These are phyloP conservation scores for Pteromalus puparum DNA, from an alignment of 1,140 invertebrate genomes.

Conservation along the genomic window DNA sequence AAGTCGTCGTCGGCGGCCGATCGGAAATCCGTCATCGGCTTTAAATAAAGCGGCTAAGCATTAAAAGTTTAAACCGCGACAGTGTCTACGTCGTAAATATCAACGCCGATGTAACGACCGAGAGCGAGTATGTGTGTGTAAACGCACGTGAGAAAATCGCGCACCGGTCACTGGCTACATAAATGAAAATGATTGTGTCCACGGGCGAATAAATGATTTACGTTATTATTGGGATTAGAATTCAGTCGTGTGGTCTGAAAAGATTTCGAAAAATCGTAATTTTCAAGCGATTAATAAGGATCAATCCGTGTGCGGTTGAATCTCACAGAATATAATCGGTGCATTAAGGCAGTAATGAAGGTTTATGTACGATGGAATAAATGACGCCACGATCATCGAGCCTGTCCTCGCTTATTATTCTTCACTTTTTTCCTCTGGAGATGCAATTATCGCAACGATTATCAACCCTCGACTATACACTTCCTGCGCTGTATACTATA, in stretches of 20 bases:
- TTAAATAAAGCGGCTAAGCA: background rate
- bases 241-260: too few relatives aligned
- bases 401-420: background rate
- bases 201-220: background rate
- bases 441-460: background rate
- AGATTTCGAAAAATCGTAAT: too few relatives aligned
- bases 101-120: background rate
- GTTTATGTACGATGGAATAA: background rate
- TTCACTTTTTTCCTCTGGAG: background rate
- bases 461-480: background rate
- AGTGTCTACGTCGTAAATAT: conserved; percentile 16
- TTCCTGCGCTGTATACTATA: background rate
- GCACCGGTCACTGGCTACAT: too few relatives aligned
- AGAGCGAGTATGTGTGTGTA: too few relatives aligned
- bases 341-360: background rate
- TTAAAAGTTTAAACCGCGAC: conserved; percentile 29
- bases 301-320: too few relatives aligned
- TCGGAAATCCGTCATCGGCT: background rate
- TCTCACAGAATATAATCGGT: background rate
- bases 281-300: too few relatives aligned
- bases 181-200: background rate
- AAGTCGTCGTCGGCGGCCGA: background rate
- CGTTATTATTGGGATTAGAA: too few relatives aligned
- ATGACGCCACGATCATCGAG: background rate
- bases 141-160: background rate